A percentile compares a stretch with the other conserved stretches of the same genome.
Evolutionary conservation across 2,113 vertebrate genomes (phyloP).

Genomic region (Catagonus wagneri): DNA sequence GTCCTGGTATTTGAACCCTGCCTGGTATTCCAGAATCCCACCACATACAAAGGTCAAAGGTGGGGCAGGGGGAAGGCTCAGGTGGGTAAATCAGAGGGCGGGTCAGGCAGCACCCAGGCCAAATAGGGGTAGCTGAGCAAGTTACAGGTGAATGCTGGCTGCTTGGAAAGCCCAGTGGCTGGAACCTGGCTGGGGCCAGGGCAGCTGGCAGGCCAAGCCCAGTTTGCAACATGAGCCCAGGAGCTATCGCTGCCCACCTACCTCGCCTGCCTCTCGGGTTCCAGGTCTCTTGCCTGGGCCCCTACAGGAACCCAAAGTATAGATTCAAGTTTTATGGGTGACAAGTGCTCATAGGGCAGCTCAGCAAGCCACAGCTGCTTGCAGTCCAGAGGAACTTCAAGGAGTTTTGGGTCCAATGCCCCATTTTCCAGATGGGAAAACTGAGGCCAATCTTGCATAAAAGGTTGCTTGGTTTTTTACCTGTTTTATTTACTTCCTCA

Average conservation of each 20-base stretch:
- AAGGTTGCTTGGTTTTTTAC: background rate
- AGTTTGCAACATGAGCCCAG: constrained; percentile 61
- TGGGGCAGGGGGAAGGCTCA: background rate
- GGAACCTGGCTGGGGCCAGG: background rate
- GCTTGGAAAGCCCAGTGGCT: background rate
- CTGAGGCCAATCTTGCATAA: background rate
- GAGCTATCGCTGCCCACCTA: background rate
- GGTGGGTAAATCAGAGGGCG: background rate
- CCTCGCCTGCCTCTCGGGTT: constrained; percentile 40
- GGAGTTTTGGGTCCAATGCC: background rate
- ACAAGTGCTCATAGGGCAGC: background rate
- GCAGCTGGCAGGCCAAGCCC: constrained; percentile 61
- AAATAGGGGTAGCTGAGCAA: background rate
- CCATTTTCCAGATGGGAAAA: constrained; percentile 33
- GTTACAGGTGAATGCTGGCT: background rate
- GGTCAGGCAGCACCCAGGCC: background rate
- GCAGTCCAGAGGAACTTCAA: background rate
- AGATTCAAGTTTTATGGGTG: background rate
- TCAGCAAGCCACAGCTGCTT: background rate
- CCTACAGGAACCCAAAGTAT: background rate
- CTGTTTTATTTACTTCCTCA: background rate
- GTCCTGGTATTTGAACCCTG: background rate
- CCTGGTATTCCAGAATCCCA: constrained; percentile 9
- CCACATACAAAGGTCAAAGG: background rate
- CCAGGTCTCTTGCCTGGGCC: constrained; percentile 9